These are phyloP conservation scores for Scaptodrosophila lebanonensis DNA, from an alignment of 1,140 invertebrate species.

Conservation along the genomic window DNA sequence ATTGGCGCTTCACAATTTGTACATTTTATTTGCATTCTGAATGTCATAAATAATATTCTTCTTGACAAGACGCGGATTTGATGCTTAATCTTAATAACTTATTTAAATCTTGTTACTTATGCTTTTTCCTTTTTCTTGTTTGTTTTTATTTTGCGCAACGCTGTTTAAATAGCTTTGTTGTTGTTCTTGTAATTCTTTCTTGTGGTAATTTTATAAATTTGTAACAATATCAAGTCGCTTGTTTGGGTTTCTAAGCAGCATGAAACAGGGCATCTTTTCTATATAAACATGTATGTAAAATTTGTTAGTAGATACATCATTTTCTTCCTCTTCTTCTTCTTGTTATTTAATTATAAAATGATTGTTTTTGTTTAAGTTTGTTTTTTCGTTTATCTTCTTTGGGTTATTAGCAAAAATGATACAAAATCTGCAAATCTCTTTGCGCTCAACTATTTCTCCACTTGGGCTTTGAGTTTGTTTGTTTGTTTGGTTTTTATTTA, in stretches of 20 bases:
- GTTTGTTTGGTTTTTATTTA: background rate
- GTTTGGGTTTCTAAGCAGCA: constrained; percentile 8
- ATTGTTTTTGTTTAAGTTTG: constrained; percentile 45
- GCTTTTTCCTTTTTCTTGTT: constrained; percentile 4
- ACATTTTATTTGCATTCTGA: constrained; percentile 65
- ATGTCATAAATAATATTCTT: constrained; percentile 44
- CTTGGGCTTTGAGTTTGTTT: constrained; percentile 22
- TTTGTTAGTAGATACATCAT: constrained; percentile 55
- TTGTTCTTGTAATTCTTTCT: constrained; percentile 31
- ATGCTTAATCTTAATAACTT: constrained; percentile 15
- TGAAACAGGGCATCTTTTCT: constrained; percentile 4
- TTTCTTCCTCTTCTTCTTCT: constrained; percentile 11
- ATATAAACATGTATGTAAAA: constrained; percentile 60
- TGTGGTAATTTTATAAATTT: constrained; percentile 31
- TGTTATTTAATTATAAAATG: constrained; percentile 57
- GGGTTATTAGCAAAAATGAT: constrained; percentile 68
- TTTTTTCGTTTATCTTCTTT: constrained; percentile 47
- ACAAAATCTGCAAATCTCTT: constrained; percentile 42
- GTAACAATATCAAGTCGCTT: constrained; percentile 55
- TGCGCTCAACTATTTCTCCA: background rate
- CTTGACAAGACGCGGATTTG: constrained; percentile 73
- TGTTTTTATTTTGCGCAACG: constrained; percentile 1
- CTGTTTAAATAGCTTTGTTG: constrained; percentile 15
- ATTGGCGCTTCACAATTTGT: constrained; percentile 72
- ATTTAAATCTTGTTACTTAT: constrained; percentile 23